phyloP scores from a whole-genome alignment of 1,140 invertebrate species.

The Diabrotica virgifera region DNA sequence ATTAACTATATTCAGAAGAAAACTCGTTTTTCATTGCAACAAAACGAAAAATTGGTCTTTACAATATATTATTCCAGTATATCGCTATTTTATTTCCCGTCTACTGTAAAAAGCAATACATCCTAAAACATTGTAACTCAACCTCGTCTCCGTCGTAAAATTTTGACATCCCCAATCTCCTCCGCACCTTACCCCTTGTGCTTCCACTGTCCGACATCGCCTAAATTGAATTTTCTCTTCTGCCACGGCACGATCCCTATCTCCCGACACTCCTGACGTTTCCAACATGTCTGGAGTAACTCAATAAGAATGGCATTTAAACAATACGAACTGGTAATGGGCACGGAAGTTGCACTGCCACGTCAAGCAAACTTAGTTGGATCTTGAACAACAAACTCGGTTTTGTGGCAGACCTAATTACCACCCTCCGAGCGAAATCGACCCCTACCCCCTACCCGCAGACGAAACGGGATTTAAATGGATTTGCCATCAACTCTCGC shows the following conservation, averaged over 20 bases:
- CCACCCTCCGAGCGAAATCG: slow-evolving; percentile 7
- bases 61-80: no score
- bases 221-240: not conserved
- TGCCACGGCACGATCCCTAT: not conserved
- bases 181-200: not conserved
- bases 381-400: slow-evolving; percentile 23
- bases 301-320: slow-evolving; percentile 27
- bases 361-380: slow-evolving; percentile 25
- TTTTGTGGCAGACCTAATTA: slow-evolving; percentile 20
- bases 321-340: slow-evolving; percentile 25
- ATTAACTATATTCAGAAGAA: no score
- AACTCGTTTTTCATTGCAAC: no score
- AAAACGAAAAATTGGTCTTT: no score
- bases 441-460: not conserved
- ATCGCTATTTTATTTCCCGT: no score
- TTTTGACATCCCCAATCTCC: not conserved
- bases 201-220: not conserved
- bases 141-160: not conserved
- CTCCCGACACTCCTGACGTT: slow-evolving; percentile 7
- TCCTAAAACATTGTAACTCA: not conserved
- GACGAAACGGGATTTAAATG: not conserved
- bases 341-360: slow-evolving; percentile 20
- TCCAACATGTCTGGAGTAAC: slow-evolving; percentile 13
- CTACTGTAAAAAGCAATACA: not conserved
- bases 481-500: slow-evolving; percentile 1